Base-by-base conservation (phyloP, 2,113 vertebrate species). In the Nycticebus coucang region DNA sequence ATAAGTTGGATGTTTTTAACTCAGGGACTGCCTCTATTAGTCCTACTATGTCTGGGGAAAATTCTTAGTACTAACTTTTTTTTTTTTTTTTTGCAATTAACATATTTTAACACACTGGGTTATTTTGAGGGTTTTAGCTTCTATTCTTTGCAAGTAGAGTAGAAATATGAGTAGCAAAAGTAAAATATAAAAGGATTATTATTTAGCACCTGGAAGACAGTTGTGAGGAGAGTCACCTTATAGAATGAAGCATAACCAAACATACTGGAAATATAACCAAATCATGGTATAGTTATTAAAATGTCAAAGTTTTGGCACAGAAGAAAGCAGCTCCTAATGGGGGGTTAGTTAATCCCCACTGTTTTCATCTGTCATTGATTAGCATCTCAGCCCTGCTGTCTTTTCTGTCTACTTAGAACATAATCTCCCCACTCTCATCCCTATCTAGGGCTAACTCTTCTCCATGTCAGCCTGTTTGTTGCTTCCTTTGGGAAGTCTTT, bases 71-170 rank as follows among this genome's bases (percentile, higher is more conserved):
- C 30, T 89, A 78, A 28, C 50, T 45, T 95, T 41, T 41, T 41
- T 41, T 45, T 95, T 33, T 53, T 80, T 89, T 57, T 50, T 86
- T 90, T 53, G 55, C 24, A 41, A 5, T 69, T 7, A 15, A 13
- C 79, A 9, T 85, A 1, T 78, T 92, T 15, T 86, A 57, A 50
- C 37, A 82, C 30, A 84, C 7, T 91, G 45, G 22, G 18, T 68
- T 88, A 69, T 88, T 87, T 95, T 66, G 68, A 93, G 68, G 64
- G 37, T 95, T 92, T 91, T 30, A 62, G 11, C 30, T 92, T 86
- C 24, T 85, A 6, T 53, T 71, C 64, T 68, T 89, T 82, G n/a
- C 92, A 94, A 87, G 62, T 62, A 78, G 33, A 62, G 45, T 60
- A 94, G 30, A 66, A 84, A 89, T 92, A 89, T 92, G 35, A 55